Conservation (phyloP, 2,113 vertebrate species). For the Apodemus sylvaticus region DNA sequence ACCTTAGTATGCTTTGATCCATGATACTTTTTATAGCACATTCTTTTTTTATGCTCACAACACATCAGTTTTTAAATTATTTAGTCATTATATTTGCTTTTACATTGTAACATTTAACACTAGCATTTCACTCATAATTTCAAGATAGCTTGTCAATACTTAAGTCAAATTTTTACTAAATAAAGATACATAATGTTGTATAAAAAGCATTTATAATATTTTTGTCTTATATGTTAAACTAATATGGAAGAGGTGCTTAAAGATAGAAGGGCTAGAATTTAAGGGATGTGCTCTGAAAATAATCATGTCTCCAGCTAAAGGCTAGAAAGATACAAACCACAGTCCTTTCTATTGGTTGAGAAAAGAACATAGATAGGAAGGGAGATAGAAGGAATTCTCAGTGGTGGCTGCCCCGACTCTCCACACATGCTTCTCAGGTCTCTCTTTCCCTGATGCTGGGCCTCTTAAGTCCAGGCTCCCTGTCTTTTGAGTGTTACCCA, state of each 20-base stretch:
- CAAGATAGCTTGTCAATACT: background rate
- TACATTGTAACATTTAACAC: background rate
- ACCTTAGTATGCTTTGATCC: background rate
- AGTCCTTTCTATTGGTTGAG: background rate
- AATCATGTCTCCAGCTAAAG: background rate
- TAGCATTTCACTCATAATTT: slow-evolving; percentile 6
- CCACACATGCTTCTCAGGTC: background rate
- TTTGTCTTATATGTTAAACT: background rate
- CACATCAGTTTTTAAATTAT: background rate
- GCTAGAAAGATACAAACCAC: background rate
- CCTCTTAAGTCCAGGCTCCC: background rate
- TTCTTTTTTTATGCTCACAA: background rate
- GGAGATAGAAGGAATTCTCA: too few relatives aligned
- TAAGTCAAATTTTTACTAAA: slow-evolving; percentile 12
- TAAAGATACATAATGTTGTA: background rate
- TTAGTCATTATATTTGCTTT: background rate
- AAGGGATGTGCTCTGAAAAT: background rate
- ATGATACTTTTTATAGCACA: background rate
- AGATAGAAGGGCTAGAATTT: background rate
- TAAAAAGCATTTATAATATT: background rate
- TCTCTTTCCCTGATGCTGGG: background rate
- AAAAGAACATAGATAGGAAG: background rate
- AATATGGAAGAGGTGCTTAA: background rate
- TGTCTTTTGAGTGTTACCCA: background rate
- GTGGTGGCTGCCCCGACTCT: background rate